Percentiles rank a stretch among this genome's conserved stretches.
Conservation (phyloP, 2,888 invertebrate species). For the Eurytoma californica region DNA sequence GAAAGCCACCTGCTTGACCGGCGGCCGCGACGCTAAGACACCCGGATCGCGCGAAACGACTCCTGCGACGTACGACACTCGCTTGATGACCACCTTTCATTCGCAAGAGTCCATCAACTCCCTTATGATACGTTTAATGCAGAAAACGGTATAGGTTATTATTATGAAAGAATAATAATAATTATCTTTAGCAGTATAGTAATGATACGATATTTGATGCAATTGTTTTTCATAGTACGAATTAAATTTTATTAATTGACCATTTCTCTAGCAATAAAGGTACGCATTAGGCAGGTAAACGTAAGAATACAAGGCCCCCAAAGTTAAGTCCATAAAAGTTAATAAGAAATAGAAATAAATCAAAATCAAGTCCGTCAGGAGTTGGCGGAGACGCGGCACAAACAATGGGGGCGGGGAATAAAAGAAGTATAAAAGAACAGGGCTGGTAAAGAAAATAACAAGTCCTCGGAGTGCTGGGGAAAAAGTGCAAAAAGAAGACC, state of each 20-base stretch:
- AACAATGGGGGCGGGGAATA: neutral
- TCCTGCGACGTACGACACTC: slow-evolving; percentile 51
- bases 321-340: neutral
- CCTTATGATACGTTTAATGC: neutral
- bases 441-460: neutral
- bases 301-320: neutral
- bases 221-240: too few species aligned
- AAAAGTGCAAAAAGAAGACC: slow-evolving; percentile 55
- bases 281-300: too few species aligned
- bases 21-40: slow-evolving; percentile 61
- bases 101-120: neutral
- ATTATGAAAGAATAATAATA: too few species aligned
- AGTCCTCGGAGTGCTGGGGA: neutral
- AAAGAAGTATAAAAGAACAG: slow-evolving; percentile 35
- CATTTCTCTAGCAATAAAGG: too few species aligned
- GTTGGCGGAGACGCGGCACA: neutral
- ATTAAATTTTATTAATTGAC: too few species aligned
- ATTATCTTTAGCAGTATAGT: too few species aligned
- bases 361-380: neutral
- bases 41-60: slow-evolving; percentile 63
- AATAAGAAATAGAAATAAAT: neutral
- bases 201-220: too few species aligned
- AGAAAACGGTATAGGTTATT: neutral
- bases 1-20: slow-evolving; percentile 63
- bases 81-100: neutral